Evolutionary conservation across 2,888 invertebrate species (phyloP).

Genomic region (Lasius platythorax): DNA sequence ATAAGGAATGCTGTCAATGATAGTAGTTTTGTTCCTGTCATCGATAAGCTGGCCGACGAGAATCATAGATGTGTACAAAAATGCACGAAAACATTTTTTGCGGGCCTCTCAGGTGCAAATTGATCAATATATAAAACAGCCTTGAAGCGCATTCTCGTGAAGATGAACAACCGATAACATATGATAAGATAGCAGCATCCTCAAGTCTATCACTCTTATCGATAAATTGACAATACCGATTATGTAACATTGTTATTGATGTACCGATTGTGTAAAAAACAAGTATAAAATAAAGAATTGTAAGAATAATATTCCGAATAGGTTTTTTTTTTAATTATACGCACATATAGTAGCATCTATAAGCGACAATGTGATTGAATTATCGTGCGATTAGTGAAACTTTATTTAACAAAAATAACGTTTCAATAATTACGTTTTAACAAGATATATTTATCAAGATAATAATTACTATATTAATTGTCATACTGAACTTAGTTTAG

Average conservation of each 20-base stretch:
- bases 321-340: not conserved
- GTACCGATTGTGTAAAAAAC: not conserved
- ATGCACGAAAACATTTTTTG: not conserved
- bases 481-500: not conserved
- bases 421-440: not conserved
- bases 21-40: constrained; percentile 6
- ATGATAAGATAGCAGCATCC: not conserved
- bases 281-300: not conserved
- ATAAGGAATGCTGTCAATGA: constrained; percentile 59
- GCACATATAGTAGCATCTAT: not conserved
- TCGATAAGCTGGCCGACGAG: not conserved
- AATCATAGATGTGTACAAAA: not conserved
- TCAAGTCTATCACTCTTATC: not conserved
- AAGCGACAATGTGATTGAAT: not conserved
- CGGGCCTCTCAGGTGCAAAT: not conserved
- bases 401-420: not conserved
- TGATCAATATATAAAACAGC: not conserved
- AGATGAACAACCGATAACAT: not conserved
- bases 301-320: not conserved
- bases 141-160: not conserved
- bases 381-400: not conserved
- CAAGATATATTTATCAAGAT: not conserved
- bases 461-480: not conserved
- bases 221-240: not conserved
- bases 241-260: not conserved